Conservation (phyloP, 2,797 vertebrate genomes). For the Lepilemur septentrionalis region DNA sequence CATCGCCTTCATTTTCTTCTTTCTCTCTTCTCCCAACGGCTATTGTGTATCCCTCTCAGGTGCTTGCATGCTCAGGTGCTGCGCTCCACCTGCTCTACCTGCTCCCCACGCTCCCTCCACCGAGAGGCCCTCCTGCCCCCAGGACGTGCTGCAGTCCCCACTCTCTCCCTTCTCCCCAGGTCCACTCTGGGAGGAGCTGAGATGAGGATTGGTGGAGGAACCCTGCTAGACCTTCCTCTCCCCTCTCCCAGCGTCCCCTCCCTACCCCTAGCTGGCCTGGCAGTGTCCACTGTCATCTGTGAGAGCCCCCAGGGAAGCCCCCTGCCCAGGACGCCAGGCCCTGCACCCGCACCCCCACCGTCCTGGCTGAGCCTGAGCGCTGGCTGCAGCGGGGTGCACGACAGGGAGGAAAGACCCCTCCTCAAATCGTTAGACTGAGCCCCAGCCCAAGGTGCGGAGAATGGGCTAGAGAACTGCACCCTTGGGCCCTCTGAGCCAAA, state of each 20-base stretch:
- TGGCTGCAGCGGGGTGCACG: too few relatives aligned
- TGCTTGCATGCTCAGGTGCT: background rate
- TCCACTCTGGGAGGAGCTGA: background rate
- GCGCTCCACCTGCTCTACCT: background rate
- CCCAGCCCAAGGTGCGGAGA: background rate
- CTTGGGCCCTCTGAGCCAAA: background rate
- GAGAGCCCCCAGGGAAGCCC: background rate
- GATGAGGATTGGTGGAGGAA: background rate
- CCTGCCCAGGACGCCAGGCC: background rate
- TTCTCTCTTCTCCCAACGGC: background rate
- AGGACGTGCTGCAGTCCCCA: rapidly evolving
- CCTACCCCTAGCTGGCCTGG: background rate
- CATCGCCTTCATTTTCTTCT: background rate
- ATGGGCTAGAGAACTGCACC: background rate
- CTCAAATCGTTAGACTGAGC: background rate
- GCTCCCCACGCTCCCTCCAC: background rate
- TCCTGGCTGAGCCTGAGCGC: background rate
- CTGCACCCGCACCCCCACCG: rapidly evolving
- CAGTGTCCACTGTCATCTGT: rapidly evolving
- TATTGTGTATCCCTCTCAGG: too few relatives aligned
- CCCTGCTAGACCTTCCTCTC: background rate
- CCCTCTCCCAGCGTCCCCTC: too few relatives aligned
- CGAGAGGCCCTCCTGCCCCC: background rate
- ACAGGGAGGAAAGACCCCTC: background rate
- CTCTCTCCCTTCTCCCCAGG: background rate